Evolutionary conservation across 1,140 invertebrate genomes (phyloP), one percentile per base, ranked within the genome.

Genomic region (Drosophila nannoptera): DNA sequence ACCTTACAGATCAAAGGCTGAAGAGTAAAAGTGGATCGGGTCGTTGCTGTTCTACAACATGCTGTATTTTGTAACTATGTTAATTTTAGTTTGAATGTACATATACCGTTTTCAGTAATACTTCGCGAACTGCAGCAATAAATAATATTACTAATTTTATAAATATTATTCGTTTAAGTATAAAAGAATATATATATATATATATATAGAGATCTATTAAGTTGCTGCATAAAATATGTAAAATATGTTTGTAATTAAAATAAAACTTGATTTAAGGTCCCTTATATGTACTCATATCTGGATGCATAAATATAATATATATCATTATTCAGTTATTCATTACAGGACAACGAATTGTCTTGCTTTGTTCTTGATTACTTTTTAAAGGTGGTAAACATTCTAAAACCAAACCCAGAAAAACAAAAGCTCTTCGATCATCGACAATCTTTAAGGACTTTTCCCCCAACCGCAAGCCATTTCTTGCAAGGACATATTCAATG

Each of bases 11-110:
- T 92, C 94, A 95, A 91, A 92, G 94, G 90, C 94, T 94, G 90
- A 95, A 95, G 88, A 94, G 94, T 90, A 95, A 95, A 92, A 93
- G 94, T 64, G 93, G 94, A 65, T 93, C 93, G 67, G 94, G 93
- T 88, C 94, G 93, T 91, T 95, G 94, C 91, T 95, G 94, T 91
- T 94, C 93, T 73, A 92, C 93, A 69, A 94, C 93, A 64, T 95
- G 94, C 90, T 92, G 92, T 89, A 94, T 95, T 91, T 91, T 52
- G 49, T 52, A 52, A 36, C 48, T 46, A 8, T 9, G 7, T 46
- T 32, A 49, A n/a, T 29, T 48, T 48, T 48, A 22, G n/a, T 11
- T 11, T 6, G 5, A 31, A 12, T 49, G 46, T 49, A 49, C 16
- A 46, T 43, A 22, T 22, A 32, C 46, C 29, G 31, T 31, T 31